phyloP scores from a whole-genome alignment of 2,113 vertebrate species.

The Perognathus longimembris region DNA sequence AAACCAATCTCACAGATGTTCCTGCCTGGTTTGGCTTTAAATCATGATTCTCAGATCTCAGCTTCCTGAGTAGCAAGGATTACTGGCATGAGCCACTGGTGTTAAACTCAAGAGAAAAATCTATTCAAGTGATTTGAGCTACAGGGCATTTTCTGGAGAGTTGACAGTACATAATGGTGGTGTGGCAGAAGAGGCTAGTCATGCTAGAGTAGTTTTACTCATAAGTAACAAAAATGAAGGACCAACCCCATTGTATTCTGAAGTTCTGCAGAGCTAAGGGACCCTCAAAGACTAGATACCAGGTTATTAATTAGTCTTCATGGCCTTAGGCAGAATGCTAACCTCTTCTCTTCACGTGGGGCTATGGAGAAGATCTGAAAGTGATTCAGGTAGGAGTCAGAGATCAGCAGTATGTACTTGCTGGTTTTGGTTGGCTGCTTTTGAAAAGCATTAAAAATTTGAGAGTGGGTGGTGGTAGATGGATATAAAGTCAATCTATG shows the following conservation, averaged over 20 bases:
- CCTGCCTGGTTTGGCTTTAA: too few relatives aligned
- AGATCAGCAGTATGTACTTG: background rate
- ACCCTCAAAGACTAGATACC: background rate
- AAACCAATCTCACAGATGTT: too few relatives aligned
- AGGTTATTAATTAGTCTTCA: background rate
- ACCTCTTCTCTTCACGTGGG: background rate
- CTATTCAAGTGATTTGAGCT: background rate
- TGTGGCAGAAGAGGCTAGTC: background rate
- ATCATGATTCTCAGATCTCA: too few relatives aligned
- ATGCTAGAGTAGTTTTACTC: background rate
- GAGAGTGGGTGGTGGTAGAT: background rate
- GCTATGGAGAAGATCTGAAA: constrained; percentile 19
- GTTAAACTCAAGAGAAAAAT: background rate
- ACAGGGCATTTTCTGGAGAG: background rate
- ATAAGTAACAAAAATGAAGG: background rate
- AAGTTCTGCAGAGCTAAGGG: constrained; percentile 38
- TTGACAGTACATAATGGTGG: background rate
- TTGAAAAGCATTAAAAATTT: constrained; percentile 18
- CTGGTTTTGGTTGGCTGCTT: background rate
- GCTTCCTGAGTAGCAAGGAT: too few relatives aligned
- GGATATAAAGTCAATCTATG: background rate
- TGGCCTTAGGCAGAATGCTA: background rate
- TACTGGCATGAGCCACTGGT: too few relatives aligned
- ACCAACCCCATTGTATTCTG: background rate
- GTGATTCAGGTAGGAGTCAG: background rate